phyloP scores from a whole-genome alignment of 2,797 vertebrate genomes.

The Chelon auratus region DNA sequence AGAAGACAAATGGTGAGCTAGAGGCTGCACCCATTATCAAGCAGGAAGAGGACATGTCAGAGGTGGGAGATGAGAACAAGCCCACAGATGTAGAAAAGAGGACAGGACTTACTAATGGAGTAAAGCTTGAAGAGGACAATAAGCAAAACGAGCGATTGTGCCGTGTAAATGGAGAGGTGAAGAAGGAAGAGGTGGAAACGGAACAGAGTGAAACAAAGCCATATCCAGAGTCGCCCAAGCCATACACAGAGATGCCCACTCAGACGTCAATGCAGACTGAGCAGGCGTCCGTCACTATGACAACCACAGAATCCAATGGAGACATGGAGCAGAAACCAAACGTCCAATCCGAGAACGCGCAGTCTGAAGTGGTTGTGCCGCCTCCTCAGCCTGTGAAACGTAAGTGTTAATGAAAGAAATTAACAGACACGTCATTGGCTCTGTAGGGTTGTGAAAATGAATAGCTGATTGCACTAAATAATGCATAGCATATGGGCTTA shows the following conservation, averaged over 20 bases:
- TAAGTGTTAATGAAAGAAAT: conserved; percentile 52
- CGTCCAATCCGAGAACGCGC: conserved; percentile 66
- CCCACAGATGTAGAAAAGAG: conserved; percentile 39
- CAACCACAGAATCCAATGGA: conserved; percentile 63
- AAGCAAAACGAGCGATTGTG: conserved; percentile 32
- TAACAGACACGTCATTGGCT: neutral
- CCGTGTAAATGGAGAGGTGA: conserved; percentile 65
- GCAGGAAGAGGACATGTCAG: conserved; percentile 50
- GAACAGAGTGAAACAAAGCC: conserved; percentile 71
- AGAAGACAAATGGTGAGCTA: conserved; percentile 60
- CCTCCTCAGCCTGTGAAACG: conserved; percentile 75
- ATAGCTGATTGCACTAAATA: neutral
- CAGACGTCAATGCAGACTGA: conserved; percentile 53
- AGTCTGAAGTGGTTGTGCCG: conserved; percentile 59
- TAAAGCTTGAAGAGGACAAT: conserved; percentile 52
- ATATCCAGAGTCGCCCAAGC: conserved; percentile 70
- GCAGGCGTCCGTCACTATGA: conserved; percentile 61
- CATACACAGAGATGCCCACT: conserved; percentile 66
- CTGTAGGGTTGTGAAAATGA: conserved; percentile 7
- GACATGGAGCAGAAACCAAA: conserved; percentile 62
- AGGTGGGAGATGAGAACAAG: conserved; percentile 51
- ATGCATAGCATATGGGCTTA: neutral
- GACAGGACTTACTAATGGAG: conserved; percentile 62
- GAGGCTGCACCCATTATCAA: conserved; percentile 48
- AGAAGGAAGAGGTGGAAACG: conserved; percentile 63